These are phyloP conservation scores for Drosophila sucinea DNA, from an alignment of 1,140 invertebrate species.

Conservation along the genomic window DNA sequence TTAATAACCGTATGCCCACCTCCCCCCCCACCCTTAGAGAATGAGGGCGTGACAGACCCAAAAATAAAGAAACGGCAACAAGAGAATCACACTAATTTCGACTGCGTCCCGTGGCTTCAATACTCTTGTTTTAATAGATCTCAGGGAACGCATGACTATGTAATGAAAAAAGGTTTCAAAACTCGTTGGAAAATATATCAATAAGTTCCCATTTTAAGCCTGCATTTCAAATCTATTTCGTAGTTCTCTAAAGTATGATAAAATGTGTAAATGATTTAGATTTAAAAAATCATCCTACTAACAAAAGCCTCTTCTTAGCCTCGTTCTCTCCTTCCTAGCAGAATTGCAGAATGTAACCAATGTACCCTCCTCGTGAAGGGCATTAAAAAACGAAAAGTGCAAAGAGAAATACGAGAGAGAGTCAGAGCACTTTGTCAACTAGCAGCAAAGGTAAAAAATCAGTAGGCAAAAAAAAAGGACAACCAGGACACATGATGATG, in stretches of 20 bases:
- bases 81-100: not conserved
- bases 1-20: constrained; percentile 75
- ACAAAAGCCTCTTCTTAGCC: no score
- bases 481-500: constrained; percentile 9
- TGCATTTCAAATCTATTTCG: not conserved
- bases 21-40: not conserved
- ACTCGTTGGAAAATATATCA: no score
- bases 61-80: constrained; percentile 25
- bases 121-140: not conserved
- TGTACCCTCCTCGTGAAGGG: not conserved
- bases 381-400: constrained; percentile 1
- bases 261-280: not conserved
- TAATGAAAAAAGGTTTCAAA: no score
- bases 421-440: constrained; percentile 67
- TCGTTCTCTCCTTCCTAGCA: not conserved
- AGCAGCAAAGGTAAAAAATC: constrained; percentile 70
- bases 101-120: not conserved
- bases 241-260: not conserved
- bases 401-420: constrained; percentile 42
- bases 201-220: no score
- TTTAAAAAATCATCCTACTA: no score
- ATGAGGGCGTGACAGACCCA: constrained; percentile 15
- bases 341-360: not conserved
- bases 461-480: constrained; percentile 61
- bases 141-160: no score